Conservation (phyloP, 2,113 vertebrate species). For the Cyanoramphus novaezelandiae region DNA sequence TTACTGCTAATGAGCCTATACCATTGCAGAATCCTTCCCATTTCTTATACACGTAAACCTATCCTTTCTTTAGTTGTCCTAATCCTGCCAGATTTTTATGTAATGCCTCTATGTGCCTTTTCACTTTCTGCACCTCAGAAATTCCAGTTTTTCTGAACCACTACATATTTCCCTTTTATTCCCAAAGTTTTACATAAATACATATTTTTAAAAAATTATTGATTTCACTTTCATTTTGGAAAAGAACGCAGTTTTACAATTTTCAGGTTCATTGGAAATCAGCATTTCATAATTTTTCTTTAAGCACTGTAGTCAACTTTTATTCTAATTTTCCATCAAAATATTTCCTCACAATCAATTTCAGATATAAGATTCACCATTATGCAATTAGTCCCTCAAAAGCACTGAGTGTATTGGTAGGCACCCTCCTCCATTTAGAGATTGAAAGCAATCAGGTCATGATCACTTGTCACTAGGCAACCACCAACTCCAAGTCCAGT, state of each 20-base stretch:
- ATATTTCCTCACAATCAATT: background rate
- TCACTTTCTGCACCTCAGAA: background rate
- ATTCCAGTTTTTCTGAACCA: background rate
- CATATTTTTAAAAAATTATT: background rate
- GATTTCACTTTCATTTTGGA: background rate
- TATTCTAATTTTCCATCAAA: background rate
- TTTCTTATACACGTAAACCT: background rate
- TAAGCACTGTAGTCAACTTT: background rate
- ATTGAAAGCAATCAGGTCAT: background rate
- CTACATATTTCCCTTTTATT: background rate
- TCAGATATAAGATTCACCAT: background rate
- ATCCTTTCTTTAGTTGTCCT: background rate
- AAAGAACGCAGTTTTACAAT: background rate
- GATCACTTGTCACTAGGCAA: background rate
- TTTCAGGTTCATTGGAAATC: background rate
- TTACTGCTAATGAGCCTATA: background rate
- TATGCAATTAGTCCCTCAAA: background rate
- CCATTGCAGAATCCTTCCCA: background rate
- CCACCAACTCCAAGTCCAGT: background rate
- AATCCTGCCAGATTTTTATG: background rate
- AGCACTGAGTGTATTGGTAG: background rate
- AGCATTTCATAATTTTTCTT: background rate
- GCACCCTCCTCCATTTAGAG: background rate
- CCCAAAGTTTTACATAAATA: background rate
- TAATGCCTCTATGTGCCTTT: background rate